phyloP scores from a whole-genome alignment of 2,888 invertebrate genomes.

The Platerodrilus igneus region DNA sequence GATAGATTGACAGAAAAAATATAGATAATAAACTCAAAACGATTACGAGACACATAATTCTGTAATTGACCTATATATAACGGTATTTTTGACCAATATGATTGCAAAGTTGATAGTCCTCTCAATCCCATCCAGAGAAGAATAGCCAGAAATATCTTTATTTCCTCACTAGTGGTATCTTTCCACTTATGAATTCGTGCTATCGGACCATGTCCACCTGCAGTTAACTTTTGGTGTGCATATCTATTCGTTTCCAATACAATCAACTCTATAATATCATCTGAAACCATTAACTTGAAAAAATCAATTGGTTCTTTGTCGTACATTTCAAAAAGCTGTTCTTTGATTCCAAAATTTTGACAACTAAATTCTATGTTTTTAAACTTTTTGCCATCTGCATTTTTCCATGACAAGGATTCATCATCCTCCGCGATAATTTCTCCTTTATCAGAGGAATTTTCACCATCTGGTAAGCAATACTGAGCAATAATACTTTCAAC shows the following conservation, averaged over 20 bases:
- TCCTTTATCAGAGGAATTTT: no score
- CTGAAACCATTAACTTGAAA: constrained; percentile 1
- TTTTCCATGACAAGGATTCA: no score
- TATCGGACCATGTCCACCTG: not conserved
- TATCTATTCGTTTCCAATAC: constrained; percentile 1
- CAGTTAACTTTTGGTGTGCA: not conserved
- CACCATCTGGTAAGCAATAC: no score
- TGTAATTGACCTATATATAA: not conserved
- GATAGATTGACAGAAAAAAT: no score
- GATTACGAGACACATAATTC: no score
- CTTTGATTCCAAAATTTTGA: no score
- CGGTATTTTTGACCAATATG: not conserved
- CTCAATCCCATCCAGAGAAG: constrained; percentile 1
- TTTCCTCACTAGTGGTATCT: not conserved
- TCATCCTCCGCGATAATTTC: no score
- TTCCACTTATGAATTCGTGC: not conserved
- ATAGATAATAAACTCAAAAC: no score
- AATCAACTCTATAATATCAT: not conserved
- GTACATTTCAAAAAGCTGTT: no score
- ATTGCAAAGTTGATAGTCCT: not conserved
- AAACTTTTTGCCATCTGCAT: no score
- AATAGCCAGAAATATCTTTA: not conserved
- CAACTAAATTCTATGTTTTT: no score
- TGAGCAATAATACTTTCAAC: no score
- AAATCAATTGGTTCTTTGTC: not conserved